These are phyloP conservation scores for Heteronetta atricapilla DNA, from an alignment of 2,113 vertebrate genomes.

Conservation along the genomic window DNA sequence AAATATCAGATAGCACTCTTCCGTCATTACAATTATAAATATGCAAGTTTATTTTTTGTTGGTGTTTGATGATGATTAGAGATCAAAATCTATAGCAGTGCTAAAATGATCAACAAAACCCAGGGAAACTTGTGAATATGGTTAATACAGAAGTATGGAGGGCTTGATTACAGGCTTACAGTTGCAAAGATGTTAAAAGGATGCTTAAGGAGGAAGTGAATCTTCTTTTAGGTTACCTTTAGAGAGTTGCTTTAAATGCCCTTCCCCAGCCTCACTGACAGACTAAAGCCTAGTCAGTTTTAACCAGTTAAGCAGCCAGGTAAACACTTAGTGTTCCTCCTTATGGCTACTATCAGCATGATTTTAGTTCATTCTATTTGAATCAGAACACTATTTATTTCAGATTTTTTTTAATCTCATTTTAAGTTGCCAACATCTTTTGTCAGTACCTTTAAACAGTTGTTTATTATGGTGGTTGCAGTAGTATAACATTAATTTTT, in stretches of 20 bases:
- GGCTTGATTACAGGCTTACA: background rate
- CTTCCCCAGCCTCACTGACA: background rate
- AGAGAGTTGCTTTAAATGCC: background rate
- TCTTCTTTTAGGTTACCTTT: background rate
- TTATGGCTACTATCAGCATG: background rate
- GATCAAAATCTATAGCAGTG: background rate
- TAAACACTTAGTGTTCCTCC: background rate
- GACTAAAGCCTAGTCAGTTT: background rate
- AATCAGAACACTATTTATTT: background rate
- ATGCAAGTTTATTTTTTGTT: background rate
- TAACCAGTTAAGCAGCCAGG: background rate
- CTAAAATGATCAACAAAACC: background rate
- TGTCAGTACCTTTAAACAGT: background rate
- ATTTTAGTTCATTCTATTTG: background rate
- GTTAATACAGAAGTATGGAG: background rate
- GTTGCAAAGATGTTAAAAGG: background rate
- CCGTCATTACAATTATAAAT: background rate
- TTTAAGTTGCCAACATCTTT: background rate
- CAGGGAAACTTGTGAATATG: background rate
- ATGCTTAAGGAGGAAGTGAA: background rate
- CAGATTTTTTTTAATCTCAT: background rate
- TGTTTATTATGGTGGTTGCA: background rate
- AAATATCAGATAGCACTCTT: background rate
- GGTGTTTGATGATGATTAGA: background rate
- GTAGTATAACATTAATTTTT: rapidly evolving